A percentile compares a stretch with the other conserved stretches of the same genome.
phyloP scores from a whole-genome alignment of 2,113 vertebrate species.

The Peromyscus maniculatus region DNA sequence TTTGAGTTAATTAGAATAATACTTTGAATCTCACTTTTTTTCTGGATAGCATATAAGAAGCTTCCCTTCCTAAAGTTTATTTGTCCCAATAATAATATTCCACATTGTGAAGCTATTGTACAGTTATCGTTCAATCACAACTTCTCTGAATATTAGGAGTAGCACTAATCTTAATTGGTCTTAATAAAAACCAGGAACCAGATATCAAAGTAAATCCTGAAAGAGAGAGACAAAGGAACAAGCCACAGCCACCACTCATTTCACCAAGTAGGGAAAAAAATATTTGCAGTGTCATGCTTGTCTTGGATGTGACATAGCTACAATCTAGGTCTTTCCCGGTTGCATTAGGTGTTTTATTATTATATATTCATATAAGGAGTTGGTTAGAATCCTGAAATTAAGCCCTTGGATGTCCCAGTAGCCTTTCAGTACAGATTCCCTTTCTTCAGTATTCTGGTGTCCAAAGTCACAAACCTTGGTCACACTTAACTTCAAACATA shows the following conservation, averaged over 20 bases:
- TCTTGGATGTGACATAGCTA: background rate
- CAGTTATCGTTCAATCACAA: background rate
- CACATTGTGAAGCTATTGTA: background rate
- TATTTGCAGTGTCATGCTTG: background rate
- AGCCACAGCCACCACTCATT: too few relatives aligned
- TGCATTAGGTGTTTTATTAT: background rate
- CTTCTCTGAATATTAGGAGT: background rate
- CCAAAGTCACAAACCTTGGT: background rate
- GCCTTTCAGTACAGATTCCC: fast-evolving
- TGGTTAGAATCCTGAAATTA: background rate
- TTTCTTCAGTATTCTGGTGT: background rate
- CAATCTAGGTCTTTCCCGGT: background rate
- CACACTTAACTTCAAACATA: background rate
- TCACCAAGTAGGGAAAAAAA: background rate
- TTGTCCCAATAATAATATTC: background rate
- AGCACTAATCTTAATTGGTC: too few relatives aligned
- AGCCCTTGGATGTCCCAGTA: background rate
- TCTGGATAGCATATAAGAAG: background rate
- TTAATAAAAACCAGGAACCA: too few relatives aligned
- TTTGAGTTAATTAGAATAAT: background rate
- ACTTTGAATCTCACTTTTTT: background rate
- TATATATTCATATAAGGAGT: background rate
- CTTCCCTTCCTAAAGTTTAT: too few relatives aligned
- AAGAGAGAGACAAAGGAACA: too few relatives aligned
- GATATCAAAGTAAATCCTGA: too few relatives aligned